Evolutionary conservation across 2,113 vertebrate genomes (phyloP), one percentile per base, ranked within the genome.

Genomic region (Abramis brama): DNA sequence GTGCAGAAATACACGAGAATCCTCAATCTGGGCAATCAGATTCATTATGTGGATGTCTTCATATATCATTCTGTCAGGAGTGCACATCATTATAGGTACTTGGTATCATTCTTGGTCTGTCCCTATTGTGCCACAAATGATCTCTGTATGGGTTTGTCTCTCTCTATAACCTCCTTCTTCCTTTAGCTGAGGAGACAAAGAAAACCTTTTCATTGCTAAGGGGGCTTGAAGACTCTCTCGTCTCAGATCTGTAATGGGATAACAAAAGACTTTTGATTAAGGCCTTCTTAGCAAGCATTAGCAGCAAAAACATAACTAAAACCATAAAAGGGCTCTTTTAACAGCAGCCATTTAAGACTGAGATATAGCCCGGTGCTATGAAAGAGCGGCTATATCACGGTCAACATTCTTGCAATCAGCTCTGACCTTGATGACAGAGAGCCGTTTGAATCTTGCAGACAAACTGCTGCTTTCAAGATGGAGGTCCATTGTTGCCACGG

Each of bases 261-360:
- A 59, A 11, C 57, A 85, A 82, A 82, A 74, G 57, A 57, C 85
- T 85, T 86, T 85, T 74, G 25, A 79, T 82, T 83, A 30, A 60
- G 30, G 45, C 7, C 81, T 82, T 59, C n/a, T 70, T 45, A 80
- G 19, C 17, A 74, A 27, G 62, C 76, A 86, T 84, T 82, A 84
- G 23, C 59, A 87, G 89, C 79, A n/a, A 75, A 87, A 36, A 57
- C 45, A 84, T 30, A 82, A 86, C 60, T 85, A 78, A 86, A 68
- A 78, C 21, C 66, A 73, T 73, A 52, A 23, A 55, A 68, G 17
- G 25, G 17, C 45, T 82, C 64, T 71, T 21, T 70, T 55, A 82
- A 70, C 17, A 33, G 36, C 45, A 36, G 36, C 25, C 25, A 70
- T 82, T 70, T 70, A 82, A 70, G 80, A 9, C 8, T 81, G 39